Evolutionary conservation across 2,797 vertebrate species (phyloP).

Genomic region (Hemibagrus guttatus): DNA sequence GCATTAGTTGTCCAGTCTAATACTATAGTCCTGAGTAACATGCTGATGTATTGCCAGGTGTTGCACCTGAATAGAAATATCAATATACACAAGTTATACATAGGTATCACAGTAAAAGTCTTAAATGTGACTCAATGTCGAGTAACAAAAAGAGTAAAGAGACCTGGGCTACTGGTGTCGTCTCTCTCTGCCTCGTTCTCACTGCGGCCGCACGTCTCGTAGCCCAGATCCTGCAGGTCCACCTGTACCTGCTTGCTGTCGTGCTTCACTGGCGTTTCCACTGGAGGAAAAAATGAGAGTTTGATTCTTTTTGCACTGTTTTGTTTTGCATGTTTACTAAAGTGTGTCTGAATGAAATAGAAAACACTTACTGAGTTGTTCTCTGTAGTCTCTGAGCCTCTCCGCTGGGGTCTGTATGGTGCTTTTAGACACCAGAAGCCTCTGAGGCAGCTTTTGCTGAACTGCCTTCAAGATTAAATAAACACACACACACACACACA

Average conservation of each 20-base stretch:
- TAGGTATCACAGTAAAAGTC: not conserved
- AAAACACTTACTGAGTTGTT: conserved; percentile 82
- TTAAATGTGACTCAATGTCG: too few species aligned
- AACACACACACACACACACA: conserved; percentile 39
- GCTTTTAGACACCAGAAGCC: conserved; percentile 85
- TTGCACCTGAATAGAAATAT: not conserved
- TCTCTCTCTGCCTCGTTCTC: conserved; percentile 92
- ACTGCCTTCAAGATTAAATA: not conserved
- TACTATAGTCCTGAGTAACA: not conserved
- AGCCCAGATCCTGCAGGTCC: conserved; percentile 92
- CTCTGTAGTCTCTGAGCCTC: conserved; percentile 85
- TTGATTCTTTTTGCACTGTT: not conserved
- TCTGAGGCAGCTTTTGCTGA: conserved; percentile 80
- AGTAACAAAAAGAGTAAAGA: not conserved
- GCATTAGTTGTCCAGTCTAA: not conserved
- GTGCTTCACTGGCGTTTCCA: conserved; percentile 79
- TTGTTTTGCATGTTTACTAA: not conserved
- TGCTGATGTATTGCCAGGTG: not conserved
- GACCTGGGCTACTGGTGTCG: conserved; percentile 89
- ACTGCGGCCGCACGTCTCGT: conserved; percentile 92
- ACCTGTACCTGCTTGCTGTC: conserved; percentile 89
- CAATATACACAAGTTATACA: not conserved
- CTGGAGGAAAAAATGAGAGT: conserved; percentile 62
- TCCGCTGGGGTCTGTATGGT: conserved; percentile 85
- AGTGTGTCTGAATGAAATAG: not conserved